phyloP scores from a whole-genome alignment of 2,888 invertebrate species.

The Spialia ferax region DNA sequence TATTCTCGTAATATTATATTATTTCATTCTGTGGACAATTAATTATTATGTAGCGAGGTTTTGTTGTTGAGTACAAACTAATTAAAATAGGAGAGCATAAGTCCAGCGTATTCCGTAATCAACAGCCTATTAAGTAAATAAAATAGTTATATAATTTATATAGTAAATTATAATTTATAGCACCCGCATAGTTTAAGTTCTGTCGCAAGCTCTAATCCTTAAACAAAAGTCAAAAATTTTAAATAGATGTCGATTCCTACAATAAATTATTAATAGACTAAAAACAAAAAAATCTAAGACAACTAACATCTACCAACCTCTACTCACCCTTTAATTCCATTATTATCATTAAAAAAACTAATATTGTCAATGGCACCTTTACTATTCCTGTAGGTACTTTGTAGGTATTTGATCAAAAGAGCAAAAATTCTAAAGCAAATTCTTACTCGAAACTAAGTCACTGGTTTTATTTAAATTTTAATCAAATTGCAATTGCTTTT shows the following conservation, averaged over 20 bases:
- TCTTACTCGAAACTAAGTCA: too few relatives aligned
- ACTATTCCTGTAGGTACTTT: constrained; percentile 56
- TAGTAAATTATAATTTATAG: constrained; percentile 28
- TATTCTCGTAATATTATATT: background rate
- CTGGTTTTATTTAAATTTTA: too few relatives aligned
- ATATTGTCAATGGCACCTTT: constrained; percentile 81
- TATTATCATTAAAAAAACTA: constrained; percentile 60
- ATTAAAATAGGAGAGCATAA: constrained; percentile 34
- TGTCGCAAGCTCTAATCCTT: constrained; percentile 13
- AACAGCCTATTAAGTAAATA: constrained; percentile 16
- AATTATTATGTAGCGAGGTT: constrained; percentile 9
- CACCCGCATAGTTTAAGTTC: constrained; percentile 30
- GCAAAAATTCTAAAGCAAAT: background rate
- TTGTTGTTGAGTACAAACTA: constrained; percentile 26
- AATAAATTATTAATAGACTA: background rate
- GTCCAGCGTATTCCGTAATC: constrained; percentile 10
- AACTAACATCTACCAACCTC: constrained; percentile 45
- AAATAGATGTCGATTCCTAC: background rate
- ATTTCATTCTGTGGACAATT: background rate
- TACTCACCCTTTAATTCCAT: constrained; percentile 18
- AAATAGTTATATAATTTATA: constrained; percentile 15
- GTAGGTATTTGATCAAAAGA: constrained; percentile 6
- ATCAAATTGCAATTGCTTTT: too few relatives aligned
- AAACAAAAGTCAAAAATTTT: background rate
- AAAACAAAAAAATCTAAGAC: constrained; percentile 35